Percentiles rank a stretch among this genome's conserved stretches.
Conservation (phyloP, 1,140 invertebrate genomes). For the Drosophila navojoa region DNA sequence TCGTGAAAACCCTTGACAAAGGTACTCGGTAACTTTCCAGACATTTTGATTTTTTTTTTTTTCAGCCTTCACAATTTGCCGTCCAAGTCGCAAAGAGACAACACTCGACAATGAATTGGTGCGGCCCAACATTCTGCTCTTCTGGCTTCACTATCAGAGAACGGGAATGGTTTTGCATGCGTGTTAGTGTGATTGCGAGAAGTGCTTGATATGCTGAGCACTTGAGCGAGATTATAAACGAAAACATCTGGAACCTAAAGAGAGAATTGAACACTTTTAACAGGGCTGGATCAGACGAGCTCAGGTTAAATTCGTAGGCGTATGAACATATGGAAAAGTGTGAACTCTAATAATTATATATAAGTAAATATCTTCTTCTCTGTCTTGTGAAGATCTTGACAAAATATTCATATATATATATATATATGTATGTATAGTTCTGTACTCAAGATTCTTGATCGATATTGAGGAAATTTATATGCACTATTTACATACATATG, state of each 20-base stretch:
- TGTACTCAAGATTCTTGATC: too few species aligned
- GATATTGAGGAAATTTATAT: too few species aligned
- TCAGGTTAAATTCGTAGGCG: neutral
- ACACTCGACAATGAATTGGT: slow-evolving; percentile 16
- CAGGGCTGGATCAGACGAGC: slow-evolving; percentile 17
- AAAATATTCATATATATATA: too few species aligned
- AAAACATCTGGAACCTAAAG: neutral
- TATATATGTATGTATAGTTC: too few species aligned
- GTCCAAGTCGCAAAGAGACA: neutral
- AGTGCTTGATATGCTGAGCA: slow-evolving; percentile 14
- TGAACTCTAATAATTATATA: too few species aligned
- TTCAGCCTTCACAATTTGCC: slow-evolving; percentile 17
- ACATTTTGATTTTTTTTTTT: slow-evolving; percentile 40
- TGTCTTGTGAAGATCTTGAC: too few species aligned
- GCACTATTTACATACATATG: too few species aligned
- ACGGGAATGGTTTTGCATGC: neutral
- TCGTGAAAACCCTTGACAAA: slow-evolving; percentile 87
- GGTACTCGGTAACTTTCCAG: slow-evolving; percentile 84
- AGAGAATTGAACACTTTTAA: slow-evolving; percentile 10
- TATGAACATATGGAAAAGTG: too few species aligned
- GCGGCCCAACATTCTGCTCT: neutral
- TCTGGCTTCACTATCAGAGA: slow-evolving; percentile 20
- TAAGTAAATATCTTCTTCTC: too few species aligned
- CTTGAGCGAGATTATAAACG: slow-evolving; percentile 3
- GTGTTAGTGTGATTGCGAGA: slow-evolving; percentile 4